These are phyloP conservation scores for Ommatoiulus sabulosus DNA, from an alignment of 2,888 invertebrate genomes.

Conservation along the genomic window DNA sequence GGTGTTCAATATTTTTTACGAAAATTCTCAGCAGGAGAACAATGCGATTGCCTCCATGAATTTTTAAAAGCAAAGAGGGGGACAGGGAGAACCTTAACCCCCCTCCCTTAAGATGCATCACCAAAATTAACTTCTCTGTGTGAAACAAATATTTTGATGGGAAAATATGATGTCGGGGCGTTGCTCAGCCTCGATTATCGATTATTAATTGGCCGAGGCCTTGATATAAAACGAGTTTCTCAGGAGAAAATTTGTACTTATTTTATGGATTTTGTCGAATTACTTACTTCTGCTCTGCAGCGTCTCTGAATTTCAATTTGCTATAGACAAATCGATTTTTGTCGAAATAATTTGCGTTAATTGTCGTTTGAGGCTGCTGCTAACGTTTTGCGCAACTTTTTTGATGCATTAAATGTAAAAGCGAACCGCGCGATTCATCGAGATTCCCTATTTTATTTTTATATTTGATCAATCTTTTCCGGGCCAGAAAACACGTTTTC, in stretches of 20 bases:
- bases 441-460: background rate
- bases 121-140: constrained; percentile 15
- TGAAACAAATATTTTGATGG: background rate
- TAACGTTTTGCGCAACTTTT: background rate
- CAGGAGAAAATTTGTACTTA: background rate
- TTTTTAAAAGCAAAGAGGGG: background rate
- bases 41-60: background rate
- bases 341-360: background rate
- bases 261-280: background rate
- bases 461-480: background rate
- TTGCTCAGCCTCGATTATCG: background rate
- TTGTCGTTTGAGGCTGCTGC: constrained; percentile 1
- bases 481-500: background rate
- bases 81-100: background rate
- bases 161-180: constrained; percentile 8
- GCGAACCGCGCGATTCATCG: background rate
- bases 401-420: background rate
- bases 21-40: background rate
- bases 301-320: background rate
- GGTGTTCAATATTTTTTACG: background rate
- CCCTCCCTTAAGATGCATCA: background rate
- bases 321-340: background rate
- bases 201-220: background rate
- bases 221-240: background rate
- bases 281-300: background rate